phyloP scores from a whole-genome alignment of 1,140 invertebrate genomes.

The Heliothis virescens region DNA sequence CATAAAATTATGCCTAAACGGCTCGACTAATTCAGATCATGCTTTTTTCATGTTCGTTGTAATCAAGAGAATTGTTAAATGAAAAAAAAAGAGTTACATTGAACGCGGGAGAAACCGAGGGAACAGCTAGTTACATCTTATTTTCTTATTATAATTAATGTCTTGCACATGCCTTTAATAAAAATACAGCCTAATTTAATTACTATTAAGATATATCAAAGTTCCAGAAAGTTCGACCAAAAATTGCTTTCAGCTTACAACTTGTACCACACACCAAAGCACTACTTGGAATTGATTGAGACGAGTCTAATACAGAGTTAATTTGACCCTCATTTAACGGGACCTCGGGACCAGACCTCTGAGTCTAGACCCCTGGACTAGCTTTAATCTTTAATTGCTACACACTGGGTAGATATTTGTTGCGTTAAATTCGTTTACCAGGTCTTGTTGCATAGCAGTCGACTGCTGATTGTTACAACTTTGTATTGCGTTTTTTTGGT shows the following conservation, averaged over 20 bases:
- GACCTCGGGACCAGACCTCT: constrained; percentile 20
- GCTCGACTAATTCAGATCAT: too few relatives aligned
- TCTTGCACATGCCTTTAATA: too few relatives aligned
- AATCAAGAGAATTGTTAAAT: too few relatives aligned
- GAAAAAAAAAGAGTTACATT: too few relatives aligned
- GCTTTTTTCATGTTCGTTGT: too few relatives aligned
- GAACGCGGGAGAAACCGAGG: too few relatives aligned
- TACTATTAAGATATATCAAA: neutral
- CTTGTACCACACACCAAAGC: constrained; percentile 27
- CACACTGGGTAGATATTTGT: constrained; percentile 4
- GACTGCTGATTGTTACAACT: neutral
- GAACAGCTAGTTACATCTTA: too few relatives aligned
- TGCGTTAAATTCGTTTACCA: neutral
- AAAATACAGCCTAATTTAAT: too few relatives aligned
- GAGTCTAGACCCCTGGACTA: constrained; percentile 4
- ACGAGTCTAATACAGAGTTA: constrained; percentile 60
- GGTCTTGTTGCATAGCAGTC: neutral
- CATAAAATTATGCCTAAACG: too few relatives aligned
- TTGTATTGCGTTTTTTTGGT: too few relatives aligned
- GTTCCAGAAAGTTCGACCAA: neutral
- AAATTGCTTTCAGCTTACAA: constrained; percentile 12
- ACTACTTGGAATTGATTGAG: constrained; percentile 60
- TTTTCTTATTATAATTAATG: too few relatives aligned
- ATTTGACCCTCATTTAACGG: constrained; percentile 57
- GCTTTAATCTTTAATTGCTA: constrained; percentile 47